Base-by-base conservation (phyloP, 2,888 invertebrate species). In the Hipparchia sbordonii region DNA sequence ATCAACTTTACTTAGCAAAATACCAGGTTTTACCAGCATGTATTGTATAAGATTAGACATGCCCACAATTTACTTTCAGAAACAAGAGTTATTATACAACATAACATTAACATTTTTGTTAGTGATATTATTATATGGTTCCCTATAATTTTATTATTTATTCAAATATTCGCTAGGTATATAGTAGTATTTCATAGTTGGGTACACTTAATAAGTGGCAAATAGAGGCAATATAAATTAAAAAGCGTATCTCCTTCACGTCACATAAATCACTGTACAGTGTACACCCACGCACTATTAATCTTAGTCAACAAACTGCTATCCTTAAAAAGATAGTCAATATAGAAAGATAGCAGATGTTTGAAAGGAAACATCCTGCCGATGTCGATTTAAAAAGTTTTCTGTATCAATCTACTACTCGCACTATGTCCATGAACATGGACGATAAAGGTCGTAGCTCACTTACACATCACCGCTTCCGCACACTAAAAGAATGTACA, bases 191-290 rank as follows among this genome's bases (percentile, higher is more conserved):
- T 12, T 10, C 46, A 48, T 45, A 65, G 65, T 23, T 23, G 23
- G 23, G 23, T 13, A 56, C 66, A 67, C 56, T 67, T 45, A 67
- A 56, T 56, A 67, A 46, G 56, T 67, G 67, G 56, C 56, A 56
- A 56, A 67, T 67, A n/a, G 45, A 67, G 54, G n/a, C 54, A 67
- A 45, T 56, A 67, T 67, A 56, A 67, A 56, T 46, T 67, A 63
- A 56, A 67, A 54, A 67, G 67, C 54, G 67, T 56, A 56, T 39
- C 67, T 56, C n/a, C 56, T 45, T 67, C 56, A n/a, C 54, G 7
- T 12, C 67, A 45, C 56, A 56, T 67, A 67, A 56, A 67, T 67
- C 46, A 67, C 45, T 39, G 67, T 13, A 39, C 39, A 56, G 13
- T 39, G 67, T 13, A 39, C 54, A 23, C 23, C 23, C 23, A 23